Percentiles rank a stretch among this genome's conserved stretches.
phyloP scores from a whole-genome alignment of 2,797 vertebrate species.

The Bufotes viridis region DNA sequence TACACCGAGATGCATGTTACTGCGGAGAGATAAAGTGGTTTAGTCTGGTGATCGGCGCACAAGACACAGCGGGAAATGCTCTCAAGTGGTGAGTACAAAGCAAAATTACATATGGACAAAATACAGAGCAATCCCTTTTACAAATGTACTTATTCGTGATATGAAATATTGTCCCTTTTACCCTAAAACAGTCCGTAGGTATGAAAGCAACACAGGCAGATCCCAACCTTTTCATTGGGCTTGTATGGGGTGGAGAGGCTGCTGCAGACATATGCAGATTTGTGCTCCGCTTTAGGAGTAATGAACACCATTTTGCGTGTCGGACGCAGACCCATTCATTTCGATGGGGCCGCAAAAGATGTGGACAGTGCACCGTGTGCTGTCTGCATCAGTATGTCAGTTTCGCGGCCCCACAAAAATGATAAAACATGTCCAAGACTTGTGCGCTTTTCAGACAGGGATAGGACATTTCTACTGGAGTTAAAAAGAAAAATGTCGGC shows the following conservation, averaged over 20 bases:
- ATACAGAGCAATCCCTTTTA: background rate
- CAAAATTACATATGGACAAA: background rate
- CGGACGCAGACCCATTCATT: too few relatives aligned
- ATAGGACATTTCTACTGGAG: too few relatives aligned
- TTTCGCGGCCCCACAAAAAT: too few relatives aligned
- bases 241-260: background rate
- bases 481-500: too few relatives aligned
- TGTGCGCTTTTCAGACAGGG: too few relatives aligned
- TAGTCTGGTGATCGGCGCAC: background rate
- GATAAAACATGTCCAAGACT: too few relatives aligned
- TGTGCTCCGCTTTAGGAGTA: too few relatives aligned
- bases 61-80: background rate
- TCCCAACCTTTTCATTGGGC: background rate
- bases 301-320: too few relatives aligned
- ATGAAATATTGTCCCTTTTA: background rate
- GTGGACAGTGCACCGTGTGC: too few relatives aligned
- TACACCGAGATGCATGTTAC: constrained; percentile 27
- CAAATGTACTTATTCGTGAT: constrained; percentile 1
- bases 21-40: constrained; percentile 19
- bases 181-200: background rate
- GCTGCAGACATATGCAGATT: too few relatives aligned
- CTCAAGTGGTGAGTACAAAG: constrained; percentile 29
- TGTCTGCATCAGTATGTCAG: too few relatives aligned
- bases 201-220: background rate
- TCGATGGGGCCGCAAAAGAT: too few relatives aligned